phyloP scores from a whole-genome alignment of 2,888 invertebrate genomes.

The Rhagonycha fulva region DNA sequence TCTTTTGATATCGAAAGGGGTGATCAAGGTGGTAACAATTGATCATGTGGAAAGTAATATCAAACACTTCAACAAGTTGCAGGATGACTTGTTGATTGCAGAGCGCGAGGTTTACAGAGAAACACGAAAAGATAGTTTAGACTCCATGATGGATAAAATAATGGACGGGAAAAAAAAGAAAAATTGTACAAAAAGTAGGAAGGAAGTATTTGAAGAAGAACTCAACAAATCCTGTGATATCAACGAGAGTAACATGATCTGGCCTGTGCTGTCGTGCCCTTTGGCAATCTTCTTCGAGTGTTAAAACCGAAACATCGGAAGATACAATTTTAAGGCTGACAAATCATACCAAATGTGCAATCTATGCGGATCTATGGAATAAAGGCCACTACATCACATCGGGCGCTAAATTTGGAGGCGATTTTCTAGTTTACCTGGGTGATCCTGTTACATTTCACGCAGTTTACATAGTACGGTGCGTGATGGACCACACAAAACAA shows the following conservation, averaged over 20 bases:
- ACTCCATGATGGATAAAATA: slow-evolving; percentile 73
- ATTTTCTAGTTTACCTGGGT: slow-evolving; percentile 87
- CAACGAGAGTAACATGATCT: slow-evolving; percentile 64
- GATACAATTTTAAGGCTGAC: slow-evolving; percentile 56
- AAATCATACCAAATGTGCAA: slow-evolving; percentile 60
- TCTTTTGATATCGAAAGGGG: slow-evolving; percentile 70
- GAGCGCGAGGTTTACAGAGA: slow-evolving; percentile 60
- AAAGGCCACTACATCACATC: slow-evolving; percentile 78
- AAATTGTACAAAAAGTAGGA: slow-evolving; percentile 52
- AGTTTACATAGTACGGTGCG: slow-evolving; percentile 74
- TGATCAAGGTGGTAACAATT: slow-evolving; percentile 63
- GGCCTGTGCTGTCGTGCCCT: slow-evolving; percentile 71
- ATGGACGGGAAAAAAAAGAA: slow-evolving; percentile 78
- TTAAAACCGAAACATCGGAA: slow-evolving; percentile 43
- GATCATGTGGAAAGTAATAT: slow-evolving; percentile 54
- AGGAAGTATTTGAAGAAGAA: slow-evolving; percentile 72
- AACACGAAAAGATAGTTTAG: slow-evolving; percentile 66
- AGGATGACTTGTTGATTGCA: slow-evolving; percentile 55
- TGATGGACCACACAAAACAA: slow-evolving; percentile 54
- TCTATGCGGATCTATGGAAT: slow-evolving; percentile 85
- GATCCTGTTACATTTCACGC: slow-evolving; percentile 83
- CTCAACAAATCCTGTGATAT: slow-evolving; percentile 66
- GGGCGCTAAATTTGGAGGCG: slow-evolving; percentile 91
- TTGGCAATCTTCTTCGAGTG: not conserved
- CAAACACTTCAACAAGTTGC: slow-evolving; percentile 55